A percentile compares a stretch with the other conserved stretches of the same genome.
These are phyloP conservation scores for Gryon sp. DNA, from an alignment of 1,140 invertebrate genomes.

Conservation along the genomic window DNA sequence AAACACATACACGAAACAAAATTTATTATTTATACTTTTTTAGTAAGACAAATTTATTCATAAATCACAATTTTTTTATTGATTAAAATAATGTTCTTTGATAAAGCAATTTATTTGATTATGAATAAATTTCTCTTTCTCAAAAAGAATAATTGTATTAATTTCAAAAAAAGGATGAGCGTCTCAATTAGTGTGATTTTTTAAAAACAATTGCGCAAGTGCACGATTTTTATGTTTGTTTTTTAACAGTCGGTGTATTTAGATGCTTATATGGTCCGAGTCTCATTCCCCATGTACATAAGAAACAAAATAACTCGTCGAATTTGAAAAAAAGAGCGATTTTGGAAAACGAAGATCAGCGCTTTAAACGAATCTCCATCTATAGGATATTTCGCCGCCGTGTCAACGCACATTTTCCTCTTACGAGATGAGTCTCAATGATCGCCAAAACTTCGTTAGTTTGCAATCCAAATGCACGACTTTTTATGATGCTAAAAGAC, in stretches of 20 bases:
- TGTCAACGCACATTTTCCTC: slow-evolving; percentile 18
- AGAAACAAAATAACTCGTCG: no score
- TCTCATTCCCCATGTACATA: slow-evolving; percentile 54
- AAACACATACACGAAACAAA: no score
- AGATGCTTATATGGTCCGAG: slow-evolving; percentile 41
- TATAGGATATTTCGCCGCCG: neutral
- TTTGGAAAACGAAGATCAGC: no score
- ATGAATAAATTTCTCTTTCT: neutral
- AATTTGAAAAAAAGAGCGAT: no score
- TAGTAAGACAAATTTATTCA: no score
- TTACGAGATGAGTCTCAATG: neutral
- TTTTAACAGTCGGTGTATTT: slow-evolving; percentile 43
- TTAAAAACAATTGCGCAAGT: slow-evolving; percentile 24
- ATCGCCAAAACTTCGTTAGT: slow-evolving; percentile 39
- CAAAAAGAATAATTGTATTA: slow-evolving; percentile 16
- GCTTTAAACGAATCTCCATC: no score
- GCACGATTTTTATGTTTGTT: slow-evolving; percentile 50
- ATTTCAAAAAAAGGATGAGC: slow-evolving; percentile 21
- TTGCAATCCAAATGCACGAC: slow-evolving; percentile 15
- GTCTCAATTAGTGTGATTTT: slow-evolving; percentile 25
- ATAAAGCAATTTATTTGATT: no score
- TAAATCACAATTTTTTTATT: no score
- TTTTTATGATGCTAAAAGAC: slow-evolving; percentile 38
- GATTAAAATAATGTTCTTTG: no score
- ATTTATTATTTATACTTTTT: no score